Evolutionary conservation across 2,888 invertebrate genomes (phyloP), one percentile per base, ranked within the genome.

Genomic region (Heliconius erato): DNA sequence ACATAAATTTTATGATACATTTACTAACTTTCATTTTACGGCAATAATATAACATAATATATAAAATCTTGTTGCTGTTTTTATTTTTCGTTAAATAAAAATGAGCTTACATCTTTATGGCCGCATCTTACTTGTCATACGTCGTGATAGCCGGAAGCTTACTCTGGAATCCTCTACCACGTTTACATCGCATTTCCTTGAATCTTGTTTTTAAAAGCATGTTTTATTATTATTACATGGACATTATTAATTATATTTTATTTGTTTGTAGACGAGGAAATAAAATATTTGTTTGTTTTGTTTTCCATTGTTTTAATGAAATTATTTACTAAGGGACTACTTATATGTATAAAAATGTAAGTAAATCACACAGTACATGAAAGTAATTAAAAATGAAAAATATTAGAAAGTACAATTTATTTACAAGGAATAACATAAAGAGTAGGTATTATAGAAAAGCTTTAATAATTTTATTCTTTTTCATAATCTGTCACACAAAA

Each of bases 131-230:
- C 74, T 65, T 82, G 78, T 76, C 80, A 79, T 82, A 81, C 83
- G 81, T 84, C 84, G 84, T 84, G 84, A 84, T 84, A 80, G 83
- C 84, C 83, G 83, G 83, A 69, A 84, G 84, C 83, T 79, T 63
- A 79, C 81, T 82, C 67, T 79, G 83, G 83, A 82, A 79, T 74
- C 82, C 77, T 80, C 78, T 54, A 74, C 78, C 69, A 74, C 80
- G 82, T 80, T 74, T 74, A 84, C 84, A 59, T 71, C 63, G 77
- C 40, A 65, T 79, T 76, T 77, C 79, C 76, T 74, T 84, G 67
- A 74, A 76, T 76, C 67, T 59, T 49, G 32, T 79, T 79, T 71
- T 78, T 49, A 54, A 63, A 67, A 80, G 69, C 72, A 71, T 83
- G 44, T 74, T 49, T 71, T 67, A 63, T 67, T 28, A 78, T 72